Base-by-base conservation (phyloP, 2,113 vertebrate genomes). In the Romanogobio albipinnatus region DNA sequence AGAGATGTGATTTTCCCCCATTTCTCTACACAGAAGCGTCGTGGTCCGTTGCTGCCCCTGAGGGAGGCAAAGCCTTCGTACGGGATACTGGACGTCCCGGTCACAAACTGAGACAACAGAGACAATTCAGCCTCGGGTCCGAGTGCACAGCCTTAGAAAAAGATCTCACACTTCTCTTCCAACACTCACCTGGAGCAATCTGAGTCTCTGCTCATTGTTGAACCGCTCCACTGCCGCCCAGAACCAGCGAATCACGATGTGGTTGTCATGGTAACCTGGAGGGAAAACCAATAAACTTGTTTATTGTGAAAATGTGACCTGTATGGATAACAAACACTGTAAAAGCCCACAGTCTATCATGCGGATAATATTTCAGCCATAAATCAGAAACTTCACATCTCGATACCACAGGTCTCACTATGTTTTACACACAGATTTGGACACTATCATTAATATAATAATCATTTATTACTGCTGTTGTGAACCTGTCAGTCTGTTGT, bases 231-330 rank as follows among this genome's bases (percentile, higher is more conserved):
- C 98, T 47, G 98, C 98, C 47, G 97, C 97, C 98, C 98, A 99
- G 94, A 99, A 99, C 98, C 98, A 99, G 90, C 98, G 96, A 86
- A 99, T 98, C 87, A 99, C 98, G 76, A 99, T 98, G 91, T 99
- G 98, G 96, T 96, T 99, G 95, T 99, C 98, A 91, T 99, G 98
- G 90, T 99, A 99, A 82, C 98, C 98, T 99, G 91, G 9, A 51
- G 59, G 64, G 84, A 56, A 22, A 68, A 79, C 10, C 17, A 49
- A 36, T 66, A 47, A 66, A 26, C 11, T 11, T 29, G 13, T 24
- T 47, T 39, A 7, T 39, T 39, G 39, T 39, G 22, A 17, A 24
- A 45, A 79, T 79, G 22, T 26, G 76, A 45, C n/a, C 13, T 19
- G 7, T 53, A 33, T 29, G 49, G 74, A 51, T 76, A 13, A 43